Evolutionary conservation across 2,113 vertebrate species (phyloP).

Genomic region (Glaucomys volans): DNA sequence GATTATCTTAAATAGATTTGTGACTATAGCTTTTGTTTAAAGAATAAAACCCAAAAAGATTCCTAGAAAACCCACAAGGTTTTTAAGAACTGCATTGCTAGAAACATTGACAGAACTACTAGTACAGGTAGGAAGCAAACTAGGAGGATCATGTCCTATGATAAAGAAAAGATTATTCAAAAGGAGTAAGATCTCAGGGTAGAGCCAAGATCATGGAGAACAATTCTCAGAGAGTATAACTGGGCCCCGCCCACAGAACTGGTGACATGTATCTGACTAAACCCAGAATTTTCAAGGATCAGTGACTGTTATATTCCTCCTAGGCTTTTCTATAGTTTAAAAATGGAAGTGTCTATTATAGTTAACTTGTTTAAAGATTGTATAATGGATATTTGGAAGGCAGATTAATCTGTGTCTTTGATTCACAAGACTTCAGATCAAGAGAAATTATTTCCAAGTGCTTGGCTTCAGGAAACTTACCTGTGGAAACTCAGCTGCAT

Average conservation of each 20-base stretch:
- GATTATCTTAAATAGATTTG: constrained; percentile 8
- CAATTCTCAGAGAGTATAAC: not conserved
- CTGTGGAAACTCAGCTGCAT: not conserved
- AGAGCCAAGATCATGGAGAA: not conserved
- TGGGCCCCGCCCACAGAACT: not conserved
- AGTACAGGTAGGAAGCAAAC: not conserved
- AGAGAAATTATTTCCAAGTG: not conserved
- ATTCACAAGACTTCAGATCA: not conserved
- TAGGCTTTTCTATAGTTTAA: not conserved
- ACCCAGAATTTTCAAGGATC: not conserved
- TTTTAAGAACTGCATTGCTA: not conserved
- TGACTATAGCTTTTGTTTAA: not conserved
- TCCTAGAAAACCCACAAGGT: not conserved
- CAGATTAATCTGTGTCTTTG: not conserved
- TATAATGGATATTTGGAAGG: not conserved
- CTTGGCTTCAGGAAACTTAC: not conserved
- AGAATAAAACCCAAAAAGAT: not conserved
- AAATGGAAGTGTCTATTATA: not conserved
- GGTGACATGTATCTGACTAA: not conserved
- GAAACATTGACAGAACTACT: not conserved
- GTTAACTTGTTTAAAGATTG: not conserved
- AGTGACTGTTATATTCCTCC: not conserved
- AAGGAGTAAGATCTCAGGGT: not conserved
- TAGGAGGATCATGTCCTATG: not conserved
- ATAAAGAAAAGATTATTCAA: constrained; percentile 6